Percentiles rank a stretch among this genome's conserved stretches.
These are phyloP conservation scores for Zaprionus gabonicus DNA, from an alignment of 1,140 invertebrate species.

Conservation along the genomic window DNA sequence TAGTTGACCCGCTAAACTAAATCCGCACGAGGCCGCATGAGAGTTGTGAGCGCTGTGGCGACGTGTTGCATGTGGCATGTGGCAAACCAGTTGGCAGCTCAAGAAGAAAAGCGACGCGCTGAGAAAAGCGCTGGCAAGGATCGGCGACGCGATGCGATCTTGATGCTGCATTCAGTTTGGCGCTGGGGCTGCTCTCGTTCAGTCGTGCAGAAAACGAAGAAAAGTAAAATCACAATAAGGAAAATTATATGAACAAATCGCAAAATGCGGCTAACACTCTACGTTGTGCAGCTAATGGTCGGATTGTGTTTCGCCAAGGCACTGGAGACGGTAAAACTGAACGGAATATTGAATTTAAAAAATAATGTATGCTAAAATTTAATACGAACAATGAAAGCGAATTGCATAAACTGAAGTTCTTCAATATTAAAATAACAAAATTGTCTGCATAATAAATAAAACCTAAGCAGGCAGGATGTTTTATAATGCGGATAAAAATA, in stretches of 20 bases:
- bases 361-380: neutral
- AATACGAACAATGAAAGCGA: no score
- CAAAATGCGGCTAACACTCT: constrained; percentile 36
- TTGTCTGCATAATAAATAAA: neutral
- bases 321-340: constrained; percentile 40
- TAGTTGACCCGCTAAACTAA: constrained; percentile 73
- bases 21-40: constrained; percentile 36
- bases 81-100: constrained; percentile 65
- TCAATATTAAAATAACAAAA: no score
- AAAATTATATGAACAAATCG: neutral
- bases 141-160: constrained; percentile 41
- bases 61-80: constrained; percentile 28
- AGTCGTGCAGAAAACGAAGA: constrained; percentile 60
- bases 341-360: constrained; percentile 1
- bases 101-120: constrained; percentile 42
- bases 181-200: constrained; percentile 69
- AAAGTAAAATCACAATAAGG: constrained; percentile 1
- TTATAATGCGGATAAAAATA: neutral
- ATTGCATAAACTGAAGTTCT: no score
- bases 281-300: constrained; percentile 56
- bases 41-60: constrained; percentile 8
- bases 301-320: constrained; percentile 44
- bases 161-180: constrained; percentile 63
- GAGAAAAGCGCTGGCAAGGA: constrained; percentile 48
- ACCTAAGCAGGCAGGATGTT: neutral